Conservation (phyloP, 2,888 invertebrate genomes). For the Chalcis sispes region DNA sequence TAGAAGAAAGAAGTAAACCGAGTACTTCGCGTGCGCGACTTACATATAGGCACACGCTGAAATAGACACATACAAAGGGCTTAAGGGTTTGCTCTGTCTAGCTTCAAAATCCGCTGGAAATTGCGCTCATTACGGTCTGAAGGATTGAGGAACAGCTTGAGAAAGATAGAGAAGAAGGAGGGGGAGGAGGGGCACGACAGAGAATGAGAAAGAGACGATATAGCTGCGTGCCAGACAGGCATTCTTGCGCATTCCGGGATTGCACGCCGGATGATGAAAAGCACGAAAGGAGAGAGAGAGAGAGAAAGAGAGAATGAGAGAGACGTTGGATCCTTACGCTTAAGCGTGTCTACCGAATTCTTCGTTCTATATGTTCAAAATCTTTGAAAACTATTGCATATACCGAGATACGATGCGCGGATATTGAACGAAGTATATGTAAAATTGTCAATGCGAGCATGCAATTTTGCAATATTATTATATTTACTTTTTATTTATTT, state of each 20-base stretch:
- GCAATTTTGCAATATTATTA: too few relatives aligned
- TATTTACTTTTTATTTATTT: too few relatives aligned
- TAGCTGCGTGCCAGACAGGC: conserved; percentile 46
- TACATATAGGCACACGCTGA: not conserved
- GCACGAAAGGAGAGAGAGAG: not conserved
- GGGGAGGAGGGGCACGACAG: conserved; percentile 4
- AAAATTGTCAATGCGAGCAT: too few relatives aligned
- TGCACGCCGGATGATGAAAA: conserved; percentile 38
- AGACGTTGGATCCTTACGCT: too few relatives aligned
- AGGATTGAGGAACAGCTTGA: conserved; percentile 38
- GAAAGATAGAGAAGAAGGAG: conserved; percentile 2
- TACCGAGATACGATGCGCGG: too few relatives aligned
- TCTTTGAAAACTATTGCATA: too few relatives aligned
- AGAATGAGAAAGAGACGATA: conserved; percentile 9
- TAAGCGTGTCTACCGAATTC: too few relatives aligned
- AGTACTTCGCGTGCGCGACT: not conserved
- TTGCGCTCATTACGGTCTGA: conserved; percentile 45
- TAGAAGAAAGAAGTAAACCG: too few relatives aligned
- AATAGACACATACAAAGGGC: not conserved
- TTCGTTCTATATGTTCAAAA: too few relatives aligned
- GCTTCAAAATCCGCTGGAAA: conserved; percentile 44
- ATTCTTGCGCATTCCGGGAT: conserved; percentile 62
- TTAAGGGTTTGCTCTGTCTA: not conserved
- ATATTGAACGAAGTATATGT: too few relatives aligned
- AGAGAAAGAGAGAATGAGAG: too few relatives aligned